phyloP scores from a whole-genome alignment of 2,113 vertebrate genomes.

The Meriones unguiculatus region DNA sequence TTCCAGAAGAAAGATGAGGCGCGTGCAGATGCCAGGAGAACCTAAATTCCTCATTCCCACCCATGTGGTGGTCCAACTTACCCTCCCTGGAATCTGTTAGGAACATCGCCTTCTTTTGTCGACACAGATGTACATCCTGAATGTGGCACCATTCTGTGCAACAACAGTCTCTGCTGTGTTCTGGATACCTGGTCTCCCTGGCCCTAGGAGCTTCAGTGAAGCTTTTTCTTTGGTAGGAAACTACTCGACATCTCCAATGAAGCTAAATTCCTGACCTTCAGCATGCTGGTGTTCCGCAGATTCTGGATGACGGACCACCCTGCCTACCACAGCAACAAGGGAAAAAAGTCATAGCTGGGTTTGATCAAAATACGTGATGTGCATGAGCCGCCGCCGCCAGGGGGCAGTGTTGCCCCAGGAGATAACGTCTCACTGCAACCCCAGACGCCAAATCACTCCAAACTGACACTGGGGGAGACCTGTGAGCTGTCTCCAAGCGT shows the following conservation, averaged over 20 bases:
- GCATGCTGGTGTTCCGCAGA: not conserved
- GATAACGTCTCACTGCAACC: not conserved
- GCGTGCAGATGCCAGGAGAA: not conserved
- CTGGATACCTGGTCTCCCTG: too few species aligned
- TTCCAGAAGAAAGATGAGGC: not conserved
- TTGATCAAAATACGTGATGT: not conserved
- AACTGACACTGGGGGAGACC: not conserved
- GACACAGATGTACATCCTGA: not conserved
- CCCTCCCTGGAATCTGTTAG: not conserved
- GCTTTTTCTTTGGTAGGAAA: not conserved
- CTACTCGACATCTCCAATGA: not conserved
- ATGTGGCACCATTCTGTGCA: not conserved
- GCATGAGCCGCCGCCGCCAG: not conserved
- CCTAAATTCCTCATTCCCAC: not conserved
- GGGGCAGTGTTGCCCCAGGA: not conserved
- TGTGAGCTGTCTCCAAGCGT: not conserved
- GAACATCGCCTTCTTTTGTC: not conserved
- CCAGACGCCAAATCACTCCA: too few species aligned
- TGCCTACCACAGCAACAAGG: not conserved
- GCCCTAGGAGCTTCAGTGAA: too few species aligned
- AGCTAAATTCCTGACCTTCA: not conserved
- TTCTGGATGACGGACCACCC: not conserved
- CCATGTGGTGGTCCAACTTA: not conserved
- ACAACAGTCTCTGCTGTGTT: not conserved
- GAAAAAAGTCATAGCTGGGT: not conserved